Evolutionary conservation across 2,113 vertebrate genomes (phyloP), one percentile per base, ranked within the genome.

Genomic region (Festucalex cinctus): DNA sequence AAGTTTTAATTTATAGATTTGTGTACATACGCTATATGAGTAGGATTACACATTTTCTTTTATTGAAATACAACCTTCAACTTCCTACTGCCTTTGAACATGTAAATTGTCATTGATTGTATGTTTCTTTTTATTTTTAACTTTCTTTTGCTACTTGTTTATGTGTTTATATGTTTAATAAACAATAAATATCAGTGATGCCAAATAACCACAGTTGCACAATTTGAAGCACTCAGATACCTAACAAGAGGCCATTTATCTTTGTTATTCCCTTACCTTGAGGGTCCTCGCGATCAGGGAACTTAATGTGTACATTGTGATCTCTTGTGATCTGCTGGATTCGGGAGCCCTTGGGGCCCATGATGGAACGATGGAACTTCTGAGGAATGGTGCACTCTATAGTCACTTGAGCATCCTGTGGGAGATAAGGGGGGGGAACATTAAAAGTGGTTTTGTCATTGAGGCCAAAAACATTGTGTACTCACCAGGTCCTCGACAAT

Each of bases 321-420:
- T 99, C 97, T 56, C 95, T 91, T 26, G 97, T 99, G 77, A 98
- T 98, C 91, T 97, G 95, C 89, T 99, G 97, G 83, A 99, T 98
- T 2, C 94, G 86, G 65, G 94, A 95, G 56, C 97, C 97, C 82
- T 99, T 99, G 9, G 96, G 96, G 68, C 97, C 97, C 97, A 99
- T 99, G 76, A 99, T 95, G 14, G 96, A 96, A 8, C 97, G 96
- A 71, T 99, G 97, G 86, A 94, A 99, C 81, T 92, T 95, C 77
- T 99, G 97, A 76, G 91, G 62, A 65, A 99, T 99, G 83, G 95
- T 90, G 69, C 97, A 99, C 73, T 99, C 97, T 6, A 97, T 83
- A 48, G 92, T 96, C 83, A 99, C 96, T 84, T 98, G 97, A 66
- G 97, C 96, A 79, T 98, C 97, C 97, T 99, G 78, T 17, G 59